Percentiles rank a stretch among this genome's conserved stretches.
phyloP scores from a whole-genome alignment of 2,113 vertebrate genomes.

The Todiramphus saurophagus region DNA sequence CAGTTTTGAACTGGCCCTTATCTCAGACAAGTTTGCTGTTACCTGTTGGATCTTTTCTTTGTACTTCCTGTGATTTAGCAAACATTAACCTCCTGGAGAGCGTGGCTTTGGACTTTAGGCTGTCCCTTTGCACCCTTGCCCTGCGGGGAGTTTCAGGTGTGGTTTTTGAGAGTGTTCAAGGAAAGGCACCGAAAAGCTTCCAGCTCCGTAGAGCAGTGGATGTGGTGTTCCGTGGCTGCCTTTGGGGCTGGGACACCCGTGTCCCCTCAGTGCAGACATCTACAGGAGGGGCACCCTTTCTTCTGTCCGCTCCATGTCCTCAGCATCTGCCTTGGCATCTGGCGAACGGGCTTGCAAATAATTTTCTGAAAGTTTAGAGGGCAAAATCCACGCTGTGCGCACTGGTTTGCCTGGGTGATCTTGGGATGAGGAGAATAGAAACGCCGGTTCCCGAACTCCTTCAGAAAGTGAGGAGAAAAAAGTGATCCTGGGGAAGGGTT shows the following conservation, averaged over 20 bases:
- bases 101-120: not conserved
- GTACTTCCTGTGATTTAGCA: not conserved
- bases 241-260: not conserved
- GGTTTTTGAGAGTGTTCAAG: not conserved
- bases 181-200: not conserved
- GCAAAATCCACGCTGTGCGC: not conserved
- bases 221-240: not conserved
- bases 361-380: not conserved
- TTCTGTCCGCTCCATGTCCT: not conserved
- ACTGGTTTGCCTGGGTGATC: not conserved
- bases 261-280: not conserved
- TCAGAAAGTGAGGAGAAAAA: not conserved
- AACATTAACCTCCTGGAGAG: not conserved
- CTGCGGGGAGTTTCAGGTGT: not conserved
- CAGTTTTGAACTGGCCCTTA: not conserved
- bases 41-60: not conserved
- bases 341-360: rapidly evolving
- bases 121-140: not conserved
- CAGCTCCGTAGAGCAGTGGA: rapidly evolving
- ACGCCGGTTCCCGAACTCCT: not conserved
- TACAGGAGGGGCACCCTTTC: rapidly evolving
- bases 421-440: too few species aligned
- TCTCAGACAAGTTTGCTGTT: not conserved
- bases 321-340: not conserved
- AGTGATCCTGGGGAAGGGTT: rapidly evolving